A percentile compares a stretch with the other conserved stretches of the same genome.
These are phyloP conservation scores for Notolabrus celidotus DNA, from an alignment of 2,797 vertebrate species.

Conservation along the genomic window DNA sequence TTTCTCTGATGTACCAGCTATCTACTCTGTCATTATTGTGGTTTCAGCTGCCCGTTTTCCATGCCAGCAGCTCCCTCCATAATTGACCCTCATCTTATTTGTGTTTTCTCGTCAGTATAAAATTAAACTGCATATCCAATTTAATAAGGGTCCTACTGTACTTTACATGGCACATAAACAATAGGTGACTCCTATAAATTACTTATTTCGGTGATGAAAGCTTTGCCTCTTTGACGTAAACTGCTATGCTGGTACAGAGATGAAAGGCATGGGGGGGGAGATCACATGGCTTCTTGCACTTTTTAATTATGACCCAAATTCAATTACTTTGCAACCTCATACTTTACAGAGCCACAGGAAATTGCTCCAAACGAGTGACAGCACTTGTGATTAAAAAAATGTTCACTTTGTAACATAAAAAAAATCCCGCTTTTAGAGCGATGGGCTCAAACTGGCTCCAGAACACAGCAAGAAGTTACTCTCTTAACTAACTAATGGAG, in stretches of 20 bases:
- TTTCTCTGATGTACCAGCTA: constrained; percentile 7
- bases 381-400: constrained; percentile 74
- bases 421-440: constrained; percentile 33
- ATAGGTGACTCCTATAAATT: constrained; percentile 46
- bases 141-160: constrained; percentile 48
- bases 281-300: constrained; percentile 81
- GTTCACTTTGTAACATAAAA: constrained; percentile 52
- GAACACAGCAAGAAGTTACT: constrained; percentile 31
- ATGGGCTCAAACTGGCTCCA: constrained; percentile 11
- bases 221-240: constrained; percentile 51
- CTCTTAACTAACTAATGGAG: constrained; percentile 33
- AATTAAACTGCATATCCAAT: constrained; percentile 62
- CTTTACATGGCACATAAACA: constrained; percentile 60
- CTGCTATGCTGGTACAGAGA: constrained; percentile 70
- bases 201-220: constrained; percentile 62
- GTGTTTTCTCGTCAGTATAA: constrained; percentile 45
- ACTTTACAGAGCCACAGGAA: constrained; percentile 70
- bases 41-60: no score
- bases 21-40: constrained; percentile 22
- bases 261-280: constrained; percentile 66
- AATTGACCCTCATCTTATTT: constrained; percentile 39
- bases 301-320: constrained; percentile 84
- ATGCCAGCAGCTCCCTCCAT: constrained; percentile 9
- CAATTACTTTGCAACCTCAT: constrained; percentile 79
- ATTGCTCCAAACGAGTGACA: constrained; percentile 71